Evolutionary conservation across 2,888 invertebrate species (phyloP).

Genomic region (Eumacrocentrus americanus): DNA sequence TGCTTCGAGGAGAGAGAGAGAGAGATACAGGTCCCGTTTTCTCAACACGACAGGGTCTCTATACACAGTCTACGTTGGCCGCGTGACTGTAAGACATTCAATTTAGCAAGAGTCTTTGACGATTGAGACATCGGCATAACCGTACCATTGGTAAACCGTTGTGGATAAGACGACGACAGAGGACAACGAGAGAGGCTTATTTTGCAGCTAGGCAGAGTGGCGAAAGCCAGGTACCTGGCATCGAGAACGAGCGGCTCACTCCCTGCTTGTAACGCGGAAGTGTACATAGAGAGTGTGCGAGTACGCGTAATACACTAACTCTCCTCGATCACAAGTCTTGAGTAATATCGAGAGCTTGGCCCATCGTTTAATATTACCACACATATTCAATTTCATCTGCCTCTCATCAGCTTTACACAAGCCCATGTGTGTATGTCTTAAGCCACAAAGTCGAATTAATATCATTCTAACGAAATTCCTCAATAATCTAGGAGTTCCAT

Average conservation of each 20-base stretch:
- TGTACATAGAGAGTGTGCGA: too few relatives aligned
- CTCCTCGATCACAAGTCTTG: constrained; percentile 4
- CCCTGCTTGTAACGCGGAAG: constrained; percentile 15
- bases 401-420: too few relatives aligned
- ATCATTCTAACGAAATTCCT: too few relatives aligned
- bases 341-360: constrained; percentile 15
- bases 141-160: constrained; percentile 47
- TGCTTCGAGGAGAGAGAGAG: too few relatives aligned
- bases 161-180: constrained; percentile 30
- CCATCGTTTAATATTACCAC: constrained; percentile 15
- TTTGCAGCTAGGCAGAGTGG: not conserved
- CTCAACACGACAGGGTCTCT: constrained; percentile 17
- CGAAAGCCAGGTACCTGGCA: constrained; percentile 5
- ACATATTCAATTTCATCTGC: constrained; percentile 9
- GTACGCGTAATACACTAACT: constrained; percentile 15
- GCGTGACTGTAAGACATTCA: constrained; percentile 46
- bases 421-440: too few relatives aligned
- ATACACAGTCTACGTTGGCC: constrained; percentile 23
- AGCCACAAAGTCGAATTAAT: too few relatives aligned
- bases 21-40: too few relatives aligned
- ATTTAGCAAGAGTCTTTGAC: constrained; percentile 52
- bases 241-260: not conserved
- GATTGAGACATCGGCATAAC: constrained; percentile 54
- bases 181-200: constrained; percentile 12
- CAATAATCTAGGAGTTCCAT: too few relatives aligned